Evolutionary conservation across 2,113 vertebrate genomes (phyloP).

Genomic region (Syngnathus typhle): DNA sequence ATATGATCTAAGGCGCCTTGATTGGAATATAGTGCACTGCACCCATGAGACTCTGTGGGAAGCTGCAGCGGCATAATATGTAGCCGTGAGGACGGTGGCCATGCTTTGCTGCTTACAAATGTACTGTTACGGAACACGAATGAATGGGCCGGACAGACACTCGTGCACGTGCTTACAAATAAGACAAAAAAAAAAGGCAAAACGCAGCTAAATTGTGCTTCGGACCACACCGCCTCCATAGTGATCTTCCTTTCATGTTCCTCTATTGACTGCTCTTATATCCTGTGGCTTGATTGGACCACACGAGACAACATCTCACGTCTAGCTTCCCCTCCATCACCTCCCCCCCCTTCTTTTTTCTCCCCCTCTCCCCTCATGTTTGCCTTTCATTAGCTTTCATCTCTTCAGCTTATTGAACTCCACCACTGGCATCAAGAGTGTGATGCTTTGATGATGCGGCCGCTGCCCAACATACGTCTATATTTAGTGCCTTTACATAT

Average conservation of each 20-base stretch:
- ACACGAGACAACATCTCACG: conserved; percentile 55
- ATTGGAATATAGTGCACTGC: conserved; percentile 39
- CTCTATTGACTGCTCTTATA: conserved; percentile 61
- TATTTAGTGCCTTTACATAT: conserved; percentile 65
- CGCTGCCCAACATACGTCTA: conserved; percentile 63
- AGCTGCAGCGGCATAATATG: conserved; percentile 36
- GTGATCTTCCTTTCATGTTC: conserved; percentile 64
- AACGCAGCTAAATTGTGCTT: conserved; percentile 25
- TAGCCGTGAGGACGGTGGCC: conserved; percentile 13
- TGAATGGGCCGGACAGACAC: conserved; percentile 25
- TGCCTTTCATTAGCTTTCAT: conserved; percentile 78
- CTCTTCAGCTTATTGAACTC: conserved; percentile 70
- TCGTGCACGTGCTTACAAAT: conserved; percentile 16
- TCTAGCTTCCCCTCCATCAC: conserved; percentile 22
- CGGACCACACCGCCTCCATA: conserved; percentile 56
- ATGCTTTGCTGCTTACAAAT: conserved; percentile 32
- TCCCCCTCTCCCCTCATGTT: conserved; percentile 51
- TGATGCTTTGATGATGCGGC: conserved; percentile 65
- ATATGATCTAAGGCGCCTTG: conserved; percentile 43
- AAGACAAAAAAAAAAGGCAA: conserved; percentile 29
- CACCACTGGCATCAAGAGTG: conserved; percentile 62
- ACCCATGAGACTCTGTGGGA: conserved; percentile 47
- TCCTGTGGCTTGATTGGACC: conserved; percentile 67
- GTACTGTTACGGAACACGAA: conserved; percentile 29
- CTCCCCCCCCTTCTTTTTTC: conserved; percentile 6